Evolutionary conservation across 2,113 vertebrate species (phyloP), one percentile per base, ranked within the genome.

Genomic region (Redunca redunca): DNA sequence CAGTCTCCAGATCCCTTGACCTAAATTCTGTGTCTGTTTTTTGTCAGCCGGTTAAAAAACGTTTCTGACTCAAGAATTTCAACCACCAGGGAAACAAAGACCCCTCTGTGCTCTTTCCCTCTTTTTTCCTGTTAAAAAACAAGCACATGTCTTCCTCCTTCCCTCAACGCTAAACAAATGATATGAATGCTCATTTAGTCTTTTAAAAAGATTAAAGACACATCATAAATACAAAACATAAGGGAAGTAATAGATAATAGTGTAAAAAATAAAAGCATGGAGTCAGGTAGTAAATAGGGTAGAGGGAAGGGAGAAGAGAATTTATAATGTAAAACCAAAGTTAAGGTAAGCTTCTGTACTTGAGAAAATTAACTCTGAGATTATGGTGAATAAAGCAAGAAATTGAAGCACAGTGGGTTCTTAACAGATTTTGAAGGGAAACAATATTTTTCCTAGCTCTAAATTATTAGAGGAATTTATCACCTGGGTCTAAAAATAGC

Each of bases 331-430:
- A 67, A 97, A 92, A 67, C 77, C 53, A 64, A 67, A 95, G 40
- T 74, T 55, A 88, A 71, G 16, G 10, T 67, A 58, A 90, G 26
- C 12, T 71, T 33, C 46, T 91, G 36, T 30, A 87, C 19, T 53
- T 83, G 60, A 90, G 67, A 90, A 74, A 95, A 97, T 95, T 78
- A 96, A 86, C 58, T 71, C 82, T 62, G 84, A 95, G 91, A 94
- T 91, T 95, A 48, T 95, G 43, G 21, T 92, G 82, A 91, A 67
- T 43, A 92, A 94, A 93, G 83, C 25, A 40, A 94, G 84, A 91
- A 90, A 84, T 40, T 50, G 36, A 94, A 94, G 15, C 48, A 21
- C 50, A 81, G 50, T 78, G 30, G 14, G 52, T 86, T 96, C 11
- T 96, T 94, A 46, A 71, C 33, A 67, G 36, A 81, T 84, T 74